A percentile compares a stretch with the other conserved stretches of the same genome.
Evolutionary conservation across 2,888 invertebrate species (phyloP).

Genomic region (Dicycla oo): DNA sequence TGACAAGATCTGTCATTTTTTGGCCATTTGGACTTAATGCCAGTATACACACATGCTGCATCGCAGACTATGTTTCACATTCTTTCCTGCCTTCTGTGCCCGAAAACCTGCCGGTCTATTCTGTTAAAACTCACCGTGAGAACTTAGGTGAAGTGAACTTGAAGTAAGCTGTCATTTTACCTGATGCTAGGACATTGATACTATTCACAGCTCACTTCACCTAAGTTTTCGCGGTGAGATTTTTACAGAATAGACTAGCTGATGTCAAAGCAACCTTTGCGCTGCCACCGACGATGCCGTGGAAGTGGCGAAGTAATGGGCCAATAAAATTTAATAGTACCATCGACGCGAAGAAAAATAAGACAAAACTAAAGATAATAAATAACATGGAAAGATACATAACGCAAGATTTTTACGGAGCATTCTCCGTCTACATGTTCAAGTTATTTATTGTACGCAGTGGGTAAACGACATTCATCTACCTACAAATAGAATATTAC

Average conservation of each 20-base stretch:
- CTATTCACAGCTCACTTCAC: too few species aligned
- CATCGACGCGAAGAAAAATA: not conserved
- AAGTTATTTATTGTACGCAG: not conserved
- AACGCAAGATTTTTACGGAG: slow-evolving; percentile 4
- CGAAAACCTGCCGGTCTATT: too few species aligned
- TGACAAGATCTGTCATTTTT: too few species aligned
- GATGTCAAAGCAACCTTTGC: not conserved
- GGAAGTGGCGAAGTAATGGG: not conserved
- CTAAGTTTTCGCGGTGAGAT: too few species aligned
- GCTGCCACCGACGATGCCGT: not conserved
- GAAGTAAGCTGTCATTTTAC: too few species aligned
- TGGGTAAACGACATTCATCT: not conserved
- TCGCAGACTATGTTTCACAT: not conserved
- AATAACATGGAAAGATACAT: not conserved
- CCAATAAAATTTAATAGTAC: not conserved
- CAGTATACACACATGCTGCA: not conserved
- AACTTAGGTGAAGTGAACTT: too few species aligned
- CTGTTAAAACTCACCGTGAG: too few species aligned
- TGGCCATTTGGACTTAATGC: too few species aligned
- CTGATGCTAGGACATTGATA: too few species aligned
- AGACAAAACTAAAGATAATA: not conserved
- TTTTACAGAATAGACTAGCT: not conserved
- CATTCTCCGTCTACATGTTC: not conserved
- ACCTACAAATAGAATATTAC: not conserved
- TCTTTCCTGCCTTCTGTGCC: not conserved